Base-by-base conservation (phyloP, 2,113 vertebrate genomes). In the Lathamus discolor region DNA sequence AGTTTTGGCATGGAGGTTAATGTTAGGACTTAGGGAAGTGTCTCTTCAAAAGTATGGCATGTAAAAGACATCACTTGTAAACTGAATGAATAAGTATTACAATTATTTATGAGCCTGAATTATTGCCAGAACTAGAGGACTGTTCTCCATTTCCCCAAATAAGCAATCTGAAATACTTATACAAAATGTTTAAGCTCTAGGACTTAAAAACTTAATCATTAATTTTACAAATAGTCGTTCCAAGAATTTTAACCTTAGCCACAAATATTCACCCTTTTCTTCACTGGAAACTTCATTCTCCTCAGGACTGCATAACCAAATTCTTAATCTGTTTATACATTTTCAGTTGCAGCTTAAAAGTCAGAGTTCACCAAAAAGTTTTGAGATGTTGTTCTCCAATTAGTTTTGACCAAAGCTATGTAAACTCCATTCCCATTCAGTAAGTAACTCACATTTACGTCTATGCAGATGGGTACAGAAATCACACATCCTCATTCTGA, bases 1-100 rank as follows among this genome's bases (percentile, higher is more conserved):
- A 48, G 24, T 55, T 82, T 94, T 79, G 37, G 66, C 37, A 81
- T 54, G 13, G 14, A 69, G 18, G 19, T 55, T 63, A 86, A 63
- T 57, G 23, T 75, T 48, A 83, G 2, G 2, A 93, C 37, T 80
- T 66, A 44, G 39, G 37, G 33, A 90, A 92, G 14, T 5, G 29
- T 59, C 25, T 62, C 57, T 54, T 68, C 48, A 92, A 55, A 68
- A 28, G 55, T 39, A 90, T 79, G 63, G 55, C 27, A 48, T 67
- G 67, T 88, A 94, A 97, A 97, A 91, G 83, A 92, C 52, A 76
- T 64, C 52, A 81, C 67, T 67, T 83, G 52, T 95, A 94, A 97
- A 97, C 88, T 94, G 97, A 96, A 23, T 96, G 89, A 97, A 97
- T 87, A 97, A 97, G 97, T 97, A 97, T 96, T 96, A 66, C 86